Percentiles rank a stretch among this genome's conserved stretches.
Conservation (phyloP, 2,113 vertebrate genomes). For the Elaphurus davidianus region DNA sequence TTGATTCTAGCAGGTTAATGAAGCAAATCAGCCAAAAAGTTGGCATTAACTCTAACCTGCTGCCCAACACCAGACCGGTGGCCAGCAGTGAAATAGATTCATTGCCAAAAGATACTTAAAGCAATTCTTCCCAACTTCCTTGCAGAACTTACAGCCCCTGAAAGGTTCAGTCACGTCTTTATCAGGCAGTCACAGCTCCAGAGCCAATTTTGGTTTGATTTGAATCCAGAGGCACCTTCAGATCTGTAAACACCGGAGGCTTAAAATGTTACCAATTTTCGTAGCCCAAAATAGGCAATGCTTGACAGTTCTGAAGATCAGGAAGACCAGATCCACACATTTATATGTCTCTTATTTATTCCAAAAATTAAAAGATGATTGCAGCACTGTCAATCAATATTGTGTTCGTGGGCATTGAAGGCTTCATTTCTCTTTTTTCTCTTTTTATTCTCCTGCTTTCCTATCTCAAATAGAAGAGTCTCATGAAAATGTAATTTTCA, state of each 20-base stretch:
- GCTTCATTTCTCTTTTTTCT: background rate
- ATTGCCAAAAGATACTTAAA: background rate
- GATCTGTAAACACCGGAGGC: background rate
- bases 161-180: background rate
- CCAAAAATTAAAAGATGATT: background rate
- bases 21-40: background rate
- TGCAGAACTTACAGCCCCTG: background rate
- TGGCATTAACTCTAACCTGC: background rate
- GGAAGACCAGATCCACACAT: background rate
- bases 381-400: background rate
- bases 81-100: background rate
- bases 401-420: background rate
- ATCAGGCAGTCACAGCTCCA: background rate
- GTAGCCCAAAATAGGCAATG: background rate
- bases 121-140: background rate
- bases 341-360: background rate
- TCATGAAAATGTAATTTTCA: background rate
- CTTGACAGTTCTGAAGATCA: background rate
- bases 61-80: fast-evolving
- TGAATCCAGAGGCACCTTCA: constrained; percentile 22
- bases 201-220: background rate
- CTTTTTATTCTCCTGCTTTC: background rate
- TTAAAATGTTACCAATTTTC: constrained; percentile 15
- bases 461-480: background rate
- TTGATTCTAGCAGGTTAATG: background rate